A percentile compares a stretch with the other conserved stretches of the same genome.
Evolutionary conservation across 2,888 invertebrate species (phyloP).

Genomic region (Gryllus longicercus): DNA sequence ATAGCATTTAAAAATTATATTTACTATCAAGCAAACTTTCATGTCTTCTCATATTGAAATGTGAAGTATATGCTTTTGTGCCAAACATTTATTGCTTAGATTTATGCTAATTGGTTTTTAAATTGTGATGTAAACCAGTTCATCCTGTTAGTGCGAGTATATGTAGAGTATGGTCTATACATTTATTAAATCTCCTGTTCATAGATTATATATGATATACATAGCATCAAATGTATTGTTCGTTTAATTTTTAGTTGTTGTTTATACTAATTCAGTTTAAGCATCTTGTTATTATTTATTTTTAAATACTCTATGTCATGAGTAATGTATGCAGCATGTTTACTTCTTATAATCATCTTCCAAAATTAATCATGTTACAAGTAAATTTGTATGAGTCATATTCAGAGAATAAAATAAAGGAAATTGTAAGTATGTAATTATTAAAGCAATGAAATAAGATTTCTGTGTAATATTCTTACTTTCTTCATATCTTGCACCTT

Average conservation of each 20-base stretch:
- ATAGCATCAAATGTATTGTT: slow-evolving; percentile 1
- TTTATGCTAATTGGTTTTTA: slow-evolving; percentile 1
- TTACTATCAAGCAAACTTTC: neutral
- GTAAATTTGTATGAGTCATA: slow-evolving; percentile 17
- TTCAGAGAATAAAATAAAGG: slow-evolving; percentile 1
- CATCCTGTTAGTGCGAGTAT: neutral
- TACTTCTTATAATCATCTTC: slow-evolving; percentile 1
- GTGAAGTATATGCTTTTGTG: slow-evolving; percentile 17
- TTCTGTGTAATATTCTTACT: neutral
- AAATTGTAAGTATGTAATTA: slow-evolving; percentile 17
- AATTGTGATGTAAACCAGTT: slow-evolving; percentile 17
- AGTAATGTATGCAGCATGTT: neutral
- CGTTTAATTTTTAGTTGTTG: neutral
- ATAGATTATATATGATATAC: slow-evolving; percentile 1
- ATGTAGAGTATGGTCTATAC: neutral
- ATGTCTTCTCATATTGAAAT: neutral
- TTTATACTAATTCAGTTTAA: neutral
- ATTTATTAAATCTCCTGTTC: slow-evolving; percentile 3
- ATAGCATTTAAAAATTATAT: slow-evolving; percentile 11
- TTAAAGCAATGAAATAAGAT: slow-evolving; percentile 3
- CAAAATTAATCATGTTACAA: slow-evolving; percentile 17
- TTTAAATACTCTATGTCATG: neutral
- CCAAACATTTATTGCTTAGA: neutral
- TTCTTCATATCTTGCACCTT: neutral
- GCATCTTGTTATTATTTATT: neutral